phyloP scores from a whole-genome alignment of 2,113 vertebrate genomes.

The Limanda limanda region DNA sequence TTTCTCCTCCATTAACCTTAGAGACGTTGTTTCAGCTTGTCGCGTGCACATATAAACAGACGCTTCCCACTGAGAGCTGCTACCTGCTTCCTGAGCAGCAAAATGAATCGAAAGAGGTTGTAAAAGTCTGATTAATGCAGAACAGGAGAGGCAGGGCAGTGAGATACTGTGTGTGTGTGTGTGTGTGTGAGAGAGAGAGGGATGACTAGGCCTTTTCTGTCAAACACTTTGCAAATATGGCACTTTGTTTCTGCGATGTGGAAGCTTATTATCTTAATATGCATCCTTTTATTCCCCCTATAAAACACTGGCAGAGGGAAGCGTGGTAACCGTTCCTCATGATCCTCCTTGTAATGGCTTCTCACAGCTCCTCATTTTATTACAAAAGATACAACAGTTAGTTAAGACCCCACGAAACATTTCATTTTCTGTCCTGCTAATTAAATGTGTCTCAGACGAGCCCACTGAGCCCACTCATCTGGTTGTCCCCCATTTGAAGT shows the following conservation, averaged over 20 bases:
- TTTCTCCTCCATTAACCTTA: slow-evolving; percentile 30
- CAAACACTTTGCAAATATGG: slow-evolving; percentile 73
- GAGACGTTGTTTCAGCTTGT: slow-evolving; percentile 17
- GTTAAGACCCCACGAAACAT: slow-evolving; percentile 80
- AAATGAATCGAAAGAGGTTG: slow-evolving; percentile 29
- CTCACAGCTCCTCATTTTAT: slow-evolving; percentile 72
- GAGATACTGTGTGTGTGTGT: neutral
- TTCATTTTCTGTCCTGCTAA: slow-evolving; percentile 80
- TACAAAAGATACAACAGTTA: slow-evolving; percentile 80
- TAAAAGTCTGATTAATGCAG: slow-evolving; percentile 61
- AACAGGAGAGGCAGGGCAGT: neutral
- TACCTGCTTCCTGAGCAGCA: slow-evolving; percentile 25
- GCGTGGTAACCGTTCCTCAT: slow-evolving; percentile 33
- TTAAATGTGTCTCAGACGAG: slow-evolving; percentile 83
- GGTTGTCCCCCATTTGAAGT: slow-evolving; percentile 77
- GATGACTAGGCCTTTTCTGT: slow-evolving; percentile 23
- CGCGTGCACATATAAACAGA: slow-evolving; percentile 29
- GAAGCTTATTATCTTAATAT: slow-evolving; percentile 74
- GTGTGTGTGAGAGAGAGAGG: neutral
- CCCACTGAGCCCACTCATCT: slow-evolving; percentile 78
- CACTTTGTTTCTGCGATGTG: slow-evolving; percentile 68
- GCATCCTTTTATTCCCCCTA: slow-evolving; percentile 67
- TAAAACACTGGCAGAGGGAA: slow-evolving; percentile 71
- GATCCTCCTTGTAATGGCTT: slow-evolving; percentile 67
- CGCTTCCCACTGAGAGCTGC: slow-evolving; percentile 6